Percentiles rank a stretch among this genome's conserved stretches.
These are phyloP conservation scores for Pristionchus mayeri DNA, from an alignment of 2,888 invertebrate genomes.

Conservation along the genomic window DNA sequence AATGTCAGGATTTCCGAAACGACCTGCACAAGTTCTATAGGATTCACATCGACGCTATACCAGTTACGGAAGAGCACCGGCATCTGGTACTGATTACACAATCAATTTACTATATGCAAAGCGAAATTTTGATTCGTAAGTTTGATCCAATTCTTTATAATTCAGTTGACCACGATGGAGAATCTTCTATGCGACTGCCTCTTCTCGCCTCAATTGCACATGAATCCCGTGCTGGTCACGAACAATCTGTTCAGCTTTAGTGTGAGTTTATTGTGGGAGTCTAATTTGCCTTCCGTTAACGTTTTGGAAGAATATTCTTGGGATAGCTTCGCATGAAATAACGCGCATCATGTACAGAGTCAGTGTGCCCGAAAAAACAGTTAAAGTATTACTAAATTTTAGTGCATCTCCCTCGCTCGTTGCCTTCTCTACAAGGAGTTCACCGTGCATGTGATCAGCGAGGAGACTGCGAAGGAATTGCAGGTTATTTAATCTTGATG, in stretches of 20 bases:
- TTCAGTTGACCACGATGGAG: slow-evolving; percentile 66
- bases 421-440: slow-evolving; percentile 61
- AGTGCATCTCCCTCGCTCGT: slow-evolving; percentile 62
- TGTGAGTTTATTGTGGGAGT: too few relatives aligned
- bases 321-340: too few relatives aligned
- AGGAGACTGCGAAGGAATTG: slow-evolving; percentile 62
- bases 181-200: slow-evolving; percentile 36
- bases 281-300: too few relatives aligned
- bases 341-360: too few relatives aligned
- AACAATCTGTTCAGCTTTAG: slow-evolving; percentile 71
- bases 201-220: slow-evolving; percentile 33
- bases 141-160: too few relatives aligned
- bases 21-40: slow-evolving; percentile 45
- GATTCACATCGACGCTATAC: slow-evolving; percentile 51
- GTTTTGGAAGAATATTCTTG: too few relatives aligned
- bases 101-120: too few relatives aligned
- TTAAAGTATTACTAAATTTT: slow-evolving; percentile 49
- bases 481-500: too few relatives aligned
- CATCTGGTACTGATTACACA: slow-evolving; percentile 50
- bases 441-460: slow-evolving; percentile 62
- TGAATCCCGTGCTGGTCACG: slow-evolving; percentile 70
- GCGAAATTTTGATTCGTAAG: too few relatives aligned
- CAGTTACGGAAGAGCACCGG: slow-evolving; percentile 56
- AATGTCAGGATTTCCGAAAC: slow-evolving; percentile 25
- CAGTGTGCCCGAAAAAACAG: too few relatives aligned